Evolutionary conservation across 2,888 invertebrate species (phyloP), one percentile per base, ranked within the genome.

Genomic region (Epirrhoe tristata): DNA sequence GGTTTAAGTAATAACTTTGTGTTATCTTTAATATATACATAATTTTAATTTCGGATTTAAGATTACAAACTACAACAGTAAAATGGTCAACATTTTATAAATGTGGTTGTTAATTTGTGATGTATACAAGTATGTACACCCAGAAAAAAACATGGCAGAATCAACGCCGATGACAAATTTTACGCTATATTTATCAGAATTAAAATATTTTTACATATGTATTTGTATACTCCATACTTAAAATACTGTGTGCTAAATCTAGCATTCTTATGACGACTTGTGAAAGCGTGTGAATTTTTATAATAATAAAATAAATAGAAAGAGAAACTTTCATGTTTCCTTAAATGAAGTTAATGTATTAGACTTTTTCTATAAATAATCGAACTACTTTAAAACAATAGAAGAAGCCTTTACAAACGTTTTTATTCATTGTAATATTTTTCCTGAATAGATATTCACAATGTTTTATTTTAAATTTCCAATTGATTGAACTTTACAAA

Each of bases 91-190:
- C 67, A 71, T 66, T 66, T 63, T 56, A 71, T 67, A 61, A 66
- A 70, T 70, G 73, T 62, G 43, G 53, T 50, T 8, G 16, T 56
- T 48, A 70, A 71, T 74, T 64, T 73, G 80, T 83, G 79, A 81
- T 83, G 77, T 74, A 70, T 66, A 66, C 57, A 48, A 70, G 39
- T 36, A 63, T 58, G 34, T 55, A 58, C 51, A 61, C n/a, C 36
- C 32, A 54, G 39, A 57, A 48, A 51, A n/a, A 7, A 55, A 54
- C 14, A 50, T 60, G 56, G 17, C 34, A 65, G 32, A 58, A 32
- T 56, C 24, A 54, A 51, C 12, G 32, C 51, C 31, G 14, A 43
- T n/a, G 39, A 54, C 36, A 58, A 43, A 43, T 55, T 52, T 57
- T 12, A 39, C 6, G n/a, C 14, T 32, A 43, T 24, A 57, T 58